Conservation (phyloP, 2,113 vertebrate genomes). For the Urocynchramus pylzowi region DNA sequence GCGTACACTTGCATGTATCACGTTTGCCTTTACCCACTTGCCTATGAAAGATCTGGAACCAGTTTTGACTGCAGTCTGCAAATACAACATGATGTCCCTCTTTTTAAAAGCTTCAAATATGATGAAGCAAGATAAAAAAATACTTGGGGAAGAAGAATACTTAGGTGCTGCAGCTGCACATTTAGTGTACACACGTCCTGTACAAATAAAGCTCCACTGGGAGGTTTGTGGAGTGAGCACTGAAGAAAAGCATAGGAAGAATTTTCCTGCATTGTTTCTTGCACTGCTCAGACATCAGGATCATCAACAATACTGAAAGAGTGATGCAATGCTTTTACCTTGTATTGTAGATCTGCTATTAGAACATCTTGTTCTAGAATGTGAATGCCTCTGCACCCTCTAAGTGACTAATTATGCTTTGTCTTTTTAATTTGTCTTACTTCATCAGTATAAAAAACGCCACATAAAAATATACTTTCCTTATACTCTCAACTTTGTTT, state of each 20-base stretch:
- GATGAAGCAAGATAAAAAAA: neutral
- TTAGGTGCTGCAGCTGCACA: neutral
- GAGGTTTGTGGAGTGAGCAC: neutral
- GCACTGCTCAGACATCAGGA: rapidly evolving
- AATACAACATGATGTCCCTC: neutral
- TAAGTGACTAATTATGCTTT: neutral
- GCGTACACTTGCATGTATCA: neutral
- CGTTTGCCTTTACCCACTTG: neutral
- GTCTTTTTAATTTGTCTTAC: neutral
- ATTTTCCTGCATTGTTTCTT: neutral
- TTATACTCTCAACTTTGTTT: neutral
- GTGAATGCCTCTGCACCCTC: neutral
- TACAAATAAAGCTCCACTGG: neutral
- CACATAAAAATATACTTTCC: neutral
- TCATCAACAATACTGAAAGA: neutral
- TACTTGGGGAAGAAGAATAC: neutral
- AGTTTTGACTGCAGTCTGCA: neutral
- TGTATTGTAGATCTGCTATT: neutral
- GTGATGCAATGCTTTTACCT: neutral
- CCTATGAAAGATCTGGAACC: neutral
- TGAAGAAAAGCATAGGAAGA: neutral
- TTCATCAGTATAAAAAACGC: neutral
- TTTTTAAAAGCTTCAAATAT: neutral
- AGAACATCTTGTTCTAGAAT: neutral
- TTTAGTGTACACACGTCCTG: neutral